Base-by-base conservation (phyloP, 2,113 vertebrate species). In the Nerophis lumbriciformis region DNA sequence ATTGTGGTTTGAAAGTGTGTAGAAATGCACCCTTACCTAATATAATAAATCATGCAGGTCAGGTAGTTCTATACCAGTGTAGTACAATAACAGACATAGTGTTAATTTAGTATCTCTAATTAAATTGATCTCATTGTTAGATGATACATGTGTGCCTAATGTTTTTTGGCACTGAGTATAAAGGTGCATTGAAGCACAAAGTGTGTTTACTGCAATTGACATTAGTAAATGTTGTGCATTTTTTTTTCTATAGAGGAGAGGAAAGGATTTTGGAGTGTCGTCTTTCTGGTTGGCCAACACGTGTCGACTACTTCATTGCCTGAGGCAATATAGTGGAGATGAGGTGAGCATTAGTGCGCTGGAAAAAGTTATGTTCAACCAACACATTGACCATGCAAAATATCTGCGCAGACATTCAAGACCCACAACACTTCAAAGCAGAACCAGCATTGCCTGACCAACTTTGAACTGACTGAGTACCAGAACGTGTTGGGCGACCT, bases 201-300 rank as follows among this genome's bases (percentile, higher is more conserved):
- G 5, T 28, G 28, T 16, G 48, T 35, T 52, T 10, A 21, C 50
- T 52, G 52, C 13, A 36, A 36, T 19, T 53, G 28, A 35, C 52
- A 36, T 6, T 12, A 8, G 13, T 10, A 48, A 49, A 0, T 12
- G 4, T 5, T 9, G 3, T 2, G 59, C 35, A 0, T 49, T 39
- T 49, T 48, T 63, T 6, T 85, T 83, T 65, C 61, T 55, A 49
- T 75, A 98, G 95, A 96, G 92, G 92, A 91, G 87, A 89, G 93
- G 93, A 48, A 85, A 92, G 36, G 93, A 98, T 82, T 95, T 96
- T 59, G 95, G 96, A 76, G 92, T 90, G 0, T 92, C 95, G 57
- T 98, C 95, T 58, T 99, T 99, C 92, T 99, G 96, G 96, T 86
- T 99, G 36, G 93, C 95, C 0, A 99, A 97, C 87, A 94, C 95